Evolutionary conservation across 30 jellyfish, hydroid and myxozoan species (phyloP).

Genomic region (Hydra vulgaris): DNA sequence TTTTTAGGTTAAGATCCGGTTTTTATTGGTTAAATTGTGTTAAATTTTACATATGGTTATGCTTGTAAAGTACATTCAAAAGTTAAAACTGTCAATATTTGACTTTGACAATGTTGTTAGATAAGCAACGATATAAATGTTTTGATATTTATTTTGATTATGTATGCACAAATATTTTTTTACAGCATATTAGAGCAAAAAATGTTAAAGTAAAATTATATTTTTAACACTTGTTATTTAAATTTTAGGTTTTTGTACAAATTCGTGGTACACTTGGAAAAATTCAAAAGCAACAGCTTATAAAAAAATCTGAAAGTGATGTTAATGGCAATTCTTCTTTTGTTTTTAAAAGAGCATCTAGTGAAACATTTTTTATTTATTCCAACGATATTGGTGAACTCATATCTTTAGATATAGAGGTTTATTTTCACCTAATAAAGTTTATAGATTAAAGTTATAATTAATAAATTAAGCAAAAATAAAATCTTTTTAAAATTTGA

Average conservation of each 20-base stretch:
- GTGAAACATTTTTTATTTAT: constrained; percentile 51
- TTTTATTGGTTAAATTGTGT: not conserved
- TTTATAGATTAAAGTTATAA: too few relatives aligned
- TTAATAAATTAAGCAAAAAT: too few relatives aligned
- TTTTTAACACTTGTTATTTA: not conserved
- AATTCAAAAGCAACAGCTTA: constrained; percentile 46
- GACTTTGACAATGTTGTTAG: too few relatives aligned
- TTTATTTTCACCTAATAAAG: constrained; percentile 2
- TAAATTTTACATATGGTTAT: too few relatives aligned
- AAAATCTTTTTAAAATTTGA: not conserved
- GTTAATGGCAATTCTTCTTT: constrained; percentile 35
- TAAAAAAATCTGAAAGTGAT: constrained; percentile 45
- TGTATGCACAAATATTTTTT: not conserved
- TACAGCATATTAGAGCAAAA: not conserved
- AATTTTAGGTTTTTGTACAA: constrained; percentile 54
- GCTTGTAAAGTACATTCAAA: too few relatives aligned
- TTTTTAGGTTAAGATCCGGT: not conserved
- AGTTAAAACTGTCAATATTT: too few relatives aligned
- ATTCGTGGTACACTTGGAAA: constrained; percentile 78
- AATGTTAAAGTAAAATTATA: too few relatives aligned
- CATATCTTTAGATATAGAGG: constrained; percentile 80
- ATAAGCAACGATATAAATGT: too few relatives aligned
- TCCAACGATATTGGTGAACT: constrained; percentile 71
- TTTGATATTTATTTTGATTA: too few relatives aligned
- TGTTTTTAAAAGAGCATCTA: constrained; percentile 58